Percentiles rank a stretch among this genome's conserved stretches.
Conservation (phyloP, 2,113 vertebrate genomes). For the Oryzias celebensis region DNA sequence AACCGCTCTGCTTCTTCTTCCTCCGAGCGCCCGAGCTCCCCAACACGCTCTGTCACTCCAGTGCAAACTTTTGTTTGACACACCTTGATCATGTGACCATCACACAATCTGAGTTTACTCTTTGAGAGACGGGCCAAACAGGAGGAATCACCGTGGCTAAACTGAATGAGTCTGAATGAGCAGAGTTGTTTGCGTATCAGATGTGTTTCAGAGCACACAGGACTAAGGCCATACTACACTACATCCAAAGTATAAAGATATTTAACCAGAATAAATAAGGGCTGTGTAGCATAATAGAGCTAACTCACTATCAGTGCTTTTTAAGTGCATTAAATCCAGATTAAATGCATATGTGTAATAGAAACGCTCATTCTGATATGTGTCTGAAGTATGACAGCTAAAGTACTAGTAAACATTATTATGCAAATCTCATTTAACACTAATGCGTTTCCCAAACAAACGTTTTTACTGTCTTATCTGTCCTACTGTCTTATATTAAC, state of each 20-base stretch:
- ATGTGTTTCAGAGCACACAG: constrained; percentile 24
- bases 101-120: constrained; percentile 5
- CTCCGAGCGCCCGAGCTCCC: constrained; percentile 86
- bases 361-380: constrained; percentile 22
- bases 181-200: constrained; percentile 19
- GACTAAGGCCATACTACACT: constrained; percentile 41
- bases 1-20: constrained; percentile 85
- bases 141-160: constrained; percentile 1
- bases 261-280: constrained; percentile 28
- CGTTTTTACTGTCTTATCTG: too few relatives aligned
- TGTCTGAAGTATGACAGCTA: constrained; percentile 26
- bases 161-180: constrained; percentile 10
- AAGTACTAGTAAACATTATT: background rate
- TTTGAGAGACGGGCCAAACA: constrained; percentile 7
- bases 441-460: too few relatives aligned
- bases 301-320: constrained; percentile 42
- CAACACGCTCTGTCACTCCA: constrained; percentile 84
- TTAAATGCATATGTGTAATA: constrained; percentile 39
- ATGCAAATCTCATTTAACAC: too few relatives aligned
- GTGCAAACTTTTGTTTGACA: constrained; percentile 91
- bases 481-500: too few relatives aligned
- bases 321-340: constrained; percentile 30
- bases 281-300: constrained; percentile 20
- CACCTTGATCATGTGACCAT: background rate
- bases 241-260: constrained; percentile 14